Base-by-base conservation (phyloP, 2,888 invertebrate species). In the Phortica magna region DNA sequence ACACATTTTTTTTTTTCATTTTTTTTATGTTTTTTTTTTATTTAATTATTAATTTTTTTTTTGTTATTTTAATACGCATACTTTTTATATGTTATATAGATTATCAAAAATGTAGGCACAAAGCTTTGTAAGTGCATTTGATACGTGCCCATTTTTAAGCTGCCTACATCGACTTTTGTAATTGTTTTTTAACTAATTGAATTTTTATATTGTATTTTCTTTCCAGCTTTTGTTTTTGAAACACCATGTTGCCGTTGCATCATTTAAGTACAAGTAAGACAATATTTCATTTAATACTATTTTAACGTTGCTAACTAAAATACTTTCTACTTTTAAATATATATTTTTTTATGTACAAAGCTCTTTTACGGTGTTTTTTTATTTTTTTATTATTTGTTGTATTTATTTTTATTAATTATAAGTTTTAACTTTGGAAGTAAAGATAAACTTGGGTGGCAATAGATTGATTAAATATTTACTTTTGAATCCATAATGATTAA, bases 301-400 rank as follows among this genome's bases (percentile, higher is more conserved):
- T 67, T 67, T 67, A 53, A 53, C 55, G 22, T 22, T 31, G 43
- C 70, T 71, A 71, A 7, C 70, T 71, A 71, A 17, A 71, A 55
- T 71, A 14, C 10, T 31, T 71, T 48, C 48, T 48, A 48, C 14
- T 48, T 14, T 12, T 48, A 5, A 14, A 9, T 48, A 55, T 48
- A 55, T 82, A 70, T 71, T 79, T 78, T 75, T 78, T 79, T 88
- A 87, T 87, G 74, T 87, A 87, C 88, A 87, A 87, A 87, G 87
- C 87, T 87, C 87, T 80, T 83, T 85, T 85, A 61, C 31, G 17
- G n/a, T 61, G 10, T 22, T 17, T 19, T 22, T 1, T 6, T 61
- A 9, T 61, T 17, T 61, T 61, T 61, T 0, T 61, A 19, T 19
- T 59, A 59, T 12, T 14, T 59, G 10, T 17, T 59, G 5, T 61